Base-by-base conservation (phyloP, 1,140 invertebrate genomes). In the Leptoteleia sp. region DNA sequence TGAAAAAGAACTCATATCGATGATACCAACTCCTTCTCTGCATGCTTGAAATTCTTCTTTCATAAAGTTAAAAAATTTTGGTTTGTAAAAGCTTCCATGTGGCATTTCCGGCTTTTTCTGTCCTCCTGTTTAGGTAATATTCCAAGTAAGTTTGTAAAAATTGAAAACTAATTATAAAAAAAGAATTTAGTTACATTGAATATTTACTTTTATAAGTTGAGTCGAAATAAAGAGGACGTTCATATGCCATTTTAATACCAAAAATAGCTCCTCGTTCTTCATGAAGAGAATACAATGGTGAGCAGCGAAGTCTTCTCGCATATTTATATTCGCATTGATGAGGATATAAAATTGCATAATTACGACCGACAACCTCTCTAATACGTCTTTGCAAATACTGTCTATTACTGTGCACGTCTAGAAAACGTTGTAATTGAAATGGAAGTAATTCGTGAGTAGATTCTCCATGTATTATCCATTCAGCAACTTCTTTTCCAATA, bases 241-340 rank as follows among this genome's bases (percentile, higher is more conserved):
- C 95, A 82, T 95, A 96, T n/a, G 94, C 95, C 93, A 96, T 96
- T 82, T 94, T 94, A 67, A 95, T 94, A 16, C 94, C 94, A 90
- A 96, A 96, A 29, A 95, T 91, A 9, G 94, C 95, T 1, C 95
- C 95, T 38, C 91, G 90, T 50, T 92, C 92, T 89, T 94, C 92
- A n/a, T 95, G 86, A 22, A 94, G 91, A 11, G 94, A 93, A 85
- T 95, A 95, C 11, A 96, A 91, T 4, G 95, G 94, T 1, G 95
- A 95, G 82, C 94, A 95, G 35, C 95, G 87, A 13, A 96, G 82
- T 81, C 94, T 93, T 43, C 94, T 88, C 9, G 93, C 93, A 76
- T 92, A 93, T 81, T 92, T 91, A 76, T 92, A 94, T 80, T 93
- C 92, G 59, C 90, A 90, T 82, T 91, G 90, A 89, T 91, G 89